Evolutionary conservation across 2,888 invertebrate genomes (phyloP), one percentile per base, ranked within the genome.

Genomic region (Serripes groenlandicus): DNA sequence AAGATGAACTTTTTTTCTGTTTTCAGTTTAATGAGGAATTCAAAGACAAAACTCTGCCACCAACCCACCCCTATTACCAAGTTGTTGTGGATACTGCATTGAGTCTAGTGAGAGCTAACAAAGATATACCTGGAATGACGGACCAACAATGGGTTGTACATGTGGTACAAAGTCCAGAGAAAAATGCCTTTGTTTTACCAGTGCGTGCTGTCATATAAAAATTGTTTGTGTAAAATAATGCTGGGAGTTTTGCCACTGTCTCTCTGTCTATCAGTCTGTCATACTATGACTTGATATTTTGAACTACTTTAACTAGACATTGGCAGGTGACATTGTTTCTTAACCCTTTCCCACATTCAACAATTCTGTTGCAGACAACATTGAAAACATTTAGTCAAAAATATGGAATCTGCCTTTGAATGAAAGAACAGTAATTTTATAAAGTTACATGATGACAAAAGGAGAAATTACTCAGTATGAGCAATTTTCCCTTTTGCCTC

Each of bases 181-280:
- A 93, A 75, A 96, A 96, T 93, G 96, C 96, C 0, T 95, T 95
- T 92, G 96, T 96, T 60, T 90, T 96, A 74, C 96, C 96, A 23
- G 95, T 95, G 91, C 18, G 54, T 7, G 35, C 32, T 84, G 83
- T 42, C 42, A 42, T 7, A 42, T 42, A 42, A 42, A 42, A 11
- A 11, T 11, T 42, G 42, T 42, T 7, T 42, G n/a, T n/a, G n/a
- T n/a, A n/a, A n/a, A n/a, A n/a, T n/a, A n/a, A n/a, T n/a, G n/a
- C n/a, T n/a, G n/a, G n/a, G n/a, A n/a, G n/a, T n/a, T n/a, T n/a
- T n/a, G n/a, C n/a, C n/a, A n/a, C n/a, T n/a, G n/a, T n/a, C n/a
- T n/a, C n/a, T n/a, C n/a, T n/a, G n/a, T n/a, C n/a, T n/a, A n/a
- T n/a, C n/a, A n/a, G n/a, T n/a, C n/a, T n/a, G n/a, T n/a, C n/a